These are phyloP conservation scores for Hephaestus fuliginosus DNA, from an alignment of 2,797 vertebrate genomes.

Conservation along the genomic window DNA sequence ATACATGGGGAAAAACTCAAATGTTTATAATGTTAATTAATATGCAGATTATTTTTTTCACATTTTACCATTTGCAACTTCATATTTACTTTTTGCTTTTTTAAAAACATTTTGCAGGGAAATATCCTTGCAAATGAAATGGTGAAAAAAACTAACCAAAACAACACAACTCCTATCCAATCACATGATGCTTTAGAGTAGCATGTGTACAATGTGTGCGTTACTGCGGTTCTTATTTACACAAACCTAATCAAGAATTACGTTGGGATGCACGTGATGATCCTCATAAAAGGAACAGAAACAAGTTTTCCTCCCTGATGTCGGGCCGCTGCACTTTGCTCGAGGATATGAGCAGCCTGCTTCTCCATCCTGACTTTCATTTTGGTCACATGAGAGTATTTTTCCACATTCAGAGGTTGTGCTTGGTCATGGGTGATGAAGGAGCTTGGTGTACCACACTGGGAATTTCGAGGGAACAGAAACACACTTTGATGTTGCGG, in stretches of 20 bases:
- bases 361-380: constrained; percentile 41
- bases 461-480: constrained; percentile 7
- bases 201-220: background rate
- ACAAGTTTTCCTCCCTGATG: background rate
- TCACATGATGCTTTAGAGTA: background rate
- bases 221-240: background rate
- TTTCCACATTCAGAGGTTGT: constrained; percentile 6
- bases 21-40: background rate
- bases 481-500: constrained; percentile 1
- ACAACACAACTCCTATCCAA: background rate
- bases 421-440: constrained; percentile 9
- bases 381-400: constrained; percentile 40
- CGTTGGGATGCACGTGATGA: background rate
- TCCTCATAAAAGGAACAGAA: constrained; percentile 21
- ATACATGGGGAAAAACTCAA: background rate
- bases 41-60: background rate
- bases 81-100: background rate
- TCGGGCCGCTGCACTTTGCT: background rate
- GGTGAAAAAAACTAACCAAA: background rate
- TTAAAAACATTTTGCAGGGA: too few species aligned
- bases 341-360: background rate
- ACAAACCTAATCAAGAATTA: background rate
- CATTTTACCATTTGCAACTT: background rate
- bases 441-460: background rate
- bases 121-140: background rate